Percentiles rank a stretch among this genome's conserved stretches.
Conservation (phyloP, 2,888 invertebrate genomes). For the Hoplodrina blanda region DNA sequence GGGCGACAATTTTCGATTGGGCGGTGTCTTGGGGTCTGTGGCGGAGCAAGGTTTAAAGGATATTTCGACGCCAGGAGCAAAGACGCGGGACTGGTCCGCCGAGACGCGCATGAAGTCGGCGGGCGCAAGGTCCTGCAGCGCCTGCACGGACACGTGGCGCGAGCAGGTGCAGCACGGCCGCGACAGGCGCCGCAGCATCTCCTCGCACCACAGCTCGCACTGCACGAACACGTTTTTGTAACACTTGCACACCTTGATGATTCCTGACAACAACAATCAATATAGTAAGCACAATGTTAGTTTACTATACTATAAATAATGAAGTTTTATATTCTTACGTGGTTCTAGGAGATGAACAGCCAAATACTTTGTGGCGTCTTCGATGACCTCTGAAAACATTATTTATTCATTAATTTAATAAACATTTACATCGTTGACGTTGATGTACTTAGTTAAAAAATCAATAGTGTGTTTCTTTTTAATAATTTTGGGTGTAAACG, state of each 20-base stretch:
- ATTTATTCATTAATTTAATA: too few species aligned
- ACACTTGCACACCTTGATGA: constrained; percentile 84
- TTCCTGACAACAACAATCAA: constrained; percentile 66
- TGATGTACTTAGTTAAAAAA: too few species aligned
- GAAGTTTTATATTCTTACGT: constrained; percentile 71
- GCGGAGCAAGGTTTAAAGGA: constrained; percentile 73
- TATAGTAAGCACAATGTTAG: neutral
- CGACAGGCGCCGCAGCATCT: constrained; percentile 79
- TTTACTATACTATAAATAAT: neutral
- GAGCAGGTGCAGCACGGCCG: constrained; percentile 83
- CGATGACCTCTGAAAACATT: constrained; percentile 80
- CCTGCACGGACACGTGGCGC: constrained; percentile 76
- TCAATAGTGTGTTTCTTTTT: neutral
- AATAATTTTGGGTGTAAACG: neutral
- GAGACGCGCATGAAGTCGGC: constrained; percentile 59
- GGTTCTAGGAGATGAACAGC: constrained; percentile 80
- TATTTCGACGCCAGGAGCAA: constrained; percentile 74
- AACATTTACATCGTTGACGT: neutral
- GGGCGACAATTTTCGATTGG: constrained; percentile 57
- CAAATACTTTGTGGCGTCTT: constrained; percentile 80
- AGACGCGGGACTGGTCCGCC: constrained; percentile 65
- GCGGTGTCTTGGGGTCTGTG: constrained; percentile 29
- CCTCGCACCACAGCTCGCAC: constrained; percentile 86
- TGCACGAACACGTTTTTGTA: constrained; percentile 86
- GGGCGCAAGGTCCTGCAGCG: constrained; percentile 72